Evolutionary conservation across 2,113 vertebrate species (phyloP).

Genomic region (Alosa alosa): DNA sequence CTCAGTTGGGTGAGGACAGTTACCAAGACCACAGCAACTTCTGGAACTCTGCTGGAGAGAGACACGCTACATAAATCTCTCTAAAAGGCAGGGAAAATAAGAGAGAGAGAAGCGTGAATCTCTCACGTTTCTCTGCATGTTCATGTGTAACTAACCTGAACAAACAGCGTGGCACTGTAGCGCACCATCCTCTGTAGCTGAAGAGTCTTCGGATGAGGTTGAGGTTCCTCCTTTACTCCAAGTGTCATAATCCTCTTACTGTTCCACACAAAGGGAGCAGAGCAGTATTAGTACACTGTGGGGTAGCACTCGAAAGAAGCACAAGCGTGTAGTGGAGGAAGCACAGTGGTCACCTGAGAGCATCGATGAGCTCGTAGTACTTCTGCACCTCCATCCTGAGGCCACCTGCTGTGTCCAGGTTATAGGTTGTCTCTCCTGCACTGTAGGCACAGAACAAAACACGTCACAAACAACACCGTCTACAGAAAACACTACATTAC

Average conservation of each 20-base stretch:
- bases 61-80: neutral
- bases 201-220: slow-evolving; percentile 81
- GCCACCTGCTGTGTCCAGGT: slow-evolving; percentile 80
- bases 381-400: slow-evolving; percentile 92
- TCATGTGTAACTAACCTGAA: slow-evolving; percentile 76
- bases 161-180: slow-evolving; percentile 90
- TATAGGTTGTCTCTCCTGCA: slow-evolving; percentile 90
- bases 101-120: neutral
- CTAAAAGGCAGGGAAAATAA: neutral
- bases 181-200: slow-evolving; percentile 95
- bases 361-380: slow-evolving; percentile 91
- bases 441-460: slow-evolving; percentile 59
- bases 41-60: neutral
- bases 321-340: neutral
- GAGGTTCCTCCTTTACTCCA: slow-evolving; percentile 82
- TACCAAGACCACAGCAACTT: too few relatives aligned
- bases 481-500: neutral
- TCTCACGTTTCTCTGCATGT: too few relatives aligned
- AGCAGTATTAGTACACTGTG: neutral
- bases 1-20: too few relatives aligned
- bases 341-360: slow-evolving; percentile 79
- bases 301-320: neutral
- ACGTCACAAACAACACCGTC: neutral
- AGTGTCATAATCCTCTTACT: slow-evolving; percentile 96
- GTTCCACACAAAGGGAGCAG: slow-evolving; percentile 37